Percentiles rank a stretch among this genome's conserved stretches.
phyloP scores from a whole-genome alignment of 2,797 vertebrate species.

The Lithobates pipiens region DNA sequence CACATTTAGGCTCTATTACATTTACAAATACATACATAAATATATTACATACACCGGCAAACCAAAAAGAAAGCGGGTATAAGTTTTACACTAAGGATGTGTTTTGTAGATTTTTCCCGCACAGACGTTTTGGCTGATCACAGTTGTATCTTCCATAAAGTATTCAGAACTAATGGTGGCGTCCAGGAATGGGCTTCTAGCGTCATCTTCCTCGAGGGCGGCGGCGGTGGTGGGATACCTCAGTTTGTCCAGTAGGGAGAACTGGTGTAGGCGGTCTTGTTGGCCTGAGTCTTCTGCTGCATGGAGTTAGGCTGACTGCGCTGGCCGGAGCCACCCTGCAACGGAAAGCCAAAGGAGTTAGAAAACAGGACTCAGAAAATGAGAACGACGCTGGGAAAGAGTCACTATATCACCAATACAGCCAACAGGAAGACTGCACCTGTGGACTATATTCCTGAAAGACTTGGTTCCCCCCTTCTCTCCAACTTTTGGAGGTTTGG shows the following conservation, averaged over 20 bases:
- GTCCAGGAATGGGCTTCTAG: conserved; percentile 68
- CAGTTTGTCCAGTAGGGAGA: conserved; percentile 97
- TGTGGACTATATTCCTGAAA: too few species aligned
- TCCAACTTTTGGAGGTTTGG: too few species aligned
- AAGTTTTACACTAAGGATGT: conserved; percentile 80
- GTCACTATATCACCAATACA: too few species aligned
- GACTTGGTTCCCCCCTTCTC: too few species aligned
- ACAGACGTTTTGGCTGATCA: conserved; percentile 70
- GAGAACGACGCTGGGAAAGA: too few species aligned
- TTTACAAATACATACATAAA: conserved; percentile 99
- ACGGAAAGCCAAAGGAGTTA: neutral
- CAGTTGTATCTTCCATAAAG: conserved; percentile 67
- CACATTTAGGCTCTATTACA: conserved; percentile 91
- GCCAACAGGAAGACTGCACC: too few species aligned
- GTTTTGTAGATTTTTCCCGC: conserved; percentile 79
- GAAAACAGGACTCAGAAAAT: too few species aligned
- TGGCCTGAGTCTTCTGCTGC: conserved; percentile 97
- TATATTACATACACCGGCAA: conserved; percentile 98
- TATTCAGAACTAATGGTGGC: conserved; percentile 60
- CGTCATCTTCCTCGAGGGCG: conserved; percentile 33
- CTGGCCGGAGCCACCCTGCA: conserved; percentile 87
- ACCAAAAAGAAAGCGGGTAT: conserved; percentile 85
- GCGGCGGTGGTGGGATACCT: conserved; percentile 59
- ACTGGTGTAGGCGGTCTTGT: conserved; percentile 91
- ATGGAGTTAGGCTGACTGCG: conserved; percentile 90